phyloP scores from a whole-genome alignment of 2,113 vertebrate species.

The Corythoichthys intestinalis region DNA sequence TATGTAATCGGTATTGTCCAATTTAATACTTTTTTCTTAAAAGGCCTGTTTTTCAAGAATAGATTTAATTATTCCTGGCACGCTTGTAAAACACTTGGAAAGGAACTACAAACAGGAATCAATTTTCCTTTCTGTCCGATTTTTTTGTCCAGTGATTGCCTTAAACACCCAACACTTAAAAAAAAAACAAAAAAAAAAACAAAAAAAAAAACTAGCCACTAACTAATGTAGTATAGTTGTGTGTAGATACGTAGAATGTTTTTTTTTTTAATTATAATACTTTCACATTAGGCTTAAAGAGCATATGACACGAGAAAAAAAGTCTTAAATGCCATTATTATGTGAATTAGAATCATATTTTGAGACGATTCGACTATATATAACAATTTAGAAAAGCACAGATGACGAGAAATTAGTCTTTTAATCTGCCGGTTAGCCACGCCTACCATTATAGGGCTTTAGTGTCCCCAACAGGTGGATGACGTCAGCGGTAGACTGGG shows the following conservation, averaged over 20 bases:
- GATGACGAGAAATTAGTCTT: too few relatives aligned
- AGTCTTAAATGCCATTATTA: too few relatives aligned
- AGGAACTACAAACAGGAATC: background rate
- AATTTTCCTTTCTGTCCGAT: slow-evolving; percentile 7
- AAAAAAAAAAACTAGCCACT: background rate
- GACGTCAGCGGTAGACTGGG: too few relatives aligned
- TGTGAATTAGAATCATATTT: too few relatives aligned
- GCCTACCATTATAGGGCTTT: too few relatives aligned
- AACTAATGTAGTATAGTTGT: slow-evolving; percentile 10
- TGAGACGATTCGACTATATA: too few relatives aligned
- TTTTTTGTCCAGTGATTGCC: background rate
- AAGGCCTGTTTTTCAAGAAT: background rate
- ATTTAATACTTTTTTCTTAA: background rate
- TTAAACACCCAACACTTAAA: background rate
- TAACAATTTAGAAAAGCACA: too few relatives aligned
- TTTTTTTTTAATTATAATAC: slow-evolving; percentile 9
- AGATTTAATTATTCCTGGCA: background rate
- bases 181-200: too few relatives aligned
- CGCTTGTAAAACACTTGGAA: background rate
- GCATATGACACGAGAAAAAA: too few relatives aligned
- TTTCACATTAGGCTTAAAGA: too few relatives aligned
- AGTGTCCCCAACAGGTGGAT: too few relatives aligned
- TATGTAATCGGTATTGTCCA: background rate
- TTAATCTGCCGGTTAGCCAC: too few relatives aligned
- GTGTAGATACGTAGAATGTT: slow-evolving; percentile 8